phyloP scores from a whole-genome alignment of 2,888 invertebrate genomes.

The Bombylius major region DNA sequence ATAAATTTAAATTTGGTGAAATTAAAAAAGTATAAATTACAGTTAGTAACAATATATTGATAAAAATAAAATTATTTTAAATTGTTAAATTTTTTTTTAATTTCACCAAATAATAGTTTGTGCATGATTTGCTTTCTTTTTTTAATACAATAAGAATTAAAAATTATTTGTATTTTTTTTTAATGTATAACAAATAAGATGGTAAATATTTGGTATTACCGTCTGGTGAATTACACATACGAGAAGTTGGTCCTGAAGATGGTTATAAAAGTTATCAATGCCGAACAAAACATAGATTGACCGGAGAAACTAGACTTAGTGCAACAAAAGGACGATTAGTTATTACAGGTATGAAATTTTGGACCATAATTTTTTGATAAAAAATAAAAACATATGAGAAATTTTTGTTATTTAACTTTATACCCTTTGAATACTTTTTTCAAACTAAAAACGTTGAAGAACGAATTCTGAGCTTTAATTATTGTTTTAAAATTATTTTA shows the following conservation, averaged over 20 bases:
- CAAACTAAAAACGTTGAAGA: not conserved
- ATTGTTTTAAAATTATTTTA: too few relatives aligned
- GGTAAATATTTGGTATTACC: slow-evolving; percentile 90
- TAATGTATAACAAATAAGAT: slow-evolving; percentile 43
- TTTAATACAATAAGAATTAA: too few relatives aligned
- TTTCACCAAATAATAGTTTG: too few relatives aligned
- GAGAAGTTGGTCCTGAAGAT: slow-evolving; percentile 89
- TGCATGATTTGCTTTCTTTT: too few relatives aligned
- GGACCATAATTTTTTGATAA: slow-evolving; percentile 3
- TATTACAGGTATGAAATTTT: slow-evolving; percentile 73
- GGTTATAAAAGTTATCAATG: slow-evolving; percentile 90
- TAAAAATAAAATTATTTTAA: too few relatives aligned
- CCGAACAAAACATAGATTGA: slow-evolving; percentile 82
- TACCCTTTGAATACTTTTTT: not conserved
- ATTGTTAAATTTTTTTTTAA: too few relatives aligned
- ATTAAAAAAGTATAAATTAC: too few relatives aligned
- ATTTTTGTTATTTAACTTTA: slow-evolving; percentile 2
- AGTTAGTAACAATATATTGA: too few relatives aligned
- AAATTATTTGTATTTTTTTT: not conserved
- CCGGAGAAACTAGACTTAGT: slow-evolving; percentile 83
- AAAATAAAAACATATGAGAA: slow-evolving; percentile 1
- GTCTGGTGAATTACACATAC: slow-evolving; percentile 89
- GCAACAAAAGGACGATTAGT: slow-evolving; percentile 88
- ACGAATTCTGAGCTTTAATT: too few relatives aligned
- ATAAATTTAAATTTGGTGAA: too few relatives aligned